Evolutionary conservation across 2,113 vertebrate genomes (phyloP).

Genomic region (Nothoprocta pentlandii): DNA sequence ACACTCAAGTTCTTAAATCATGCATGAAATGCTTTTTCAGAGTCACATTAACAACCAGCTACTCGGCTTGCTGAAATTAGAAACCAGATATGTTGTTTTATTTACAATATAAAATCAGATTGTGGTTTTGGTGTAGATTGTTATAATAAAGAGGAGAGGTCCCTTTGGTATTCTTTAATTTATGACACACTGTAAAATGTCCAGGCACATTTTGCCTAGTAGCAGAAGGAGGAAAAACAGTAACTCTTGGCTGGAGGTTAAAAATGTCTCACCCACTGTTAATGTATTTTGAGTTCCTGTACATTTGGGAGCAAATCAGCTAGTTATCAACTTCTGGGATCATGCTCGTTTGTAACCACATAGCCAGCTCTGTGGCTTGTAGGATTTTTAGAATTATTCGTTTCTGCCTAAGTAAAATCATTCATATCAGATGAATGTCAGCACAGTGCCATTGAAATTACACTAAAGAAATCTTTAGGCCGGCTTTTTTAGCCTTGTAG

Average conservation of each 20-base stretch:
- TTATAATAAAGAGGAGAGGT: conserved; percentile 40
- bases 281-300: conserved; percentile 25
- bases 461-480: conserved; percentile 11
- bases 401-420: conserved; percentile 38
- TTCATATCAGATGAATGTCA: conserved; percentile 35
- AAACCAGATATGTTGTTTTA: conserved; percentile 57
- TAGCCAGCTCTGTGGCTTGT: conserved; percentile 8
- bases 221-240: conserved; percentile 42
- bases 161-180: conserved; percentile 58
- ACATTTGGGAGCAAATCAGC: conserved; percentile 35
- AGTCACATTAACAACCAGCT: conserved; percentile 35
- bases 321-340: conserved; percentile 48
- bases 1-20: conserved; percentile 1
- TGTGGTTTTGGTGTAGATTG: conserved; percentile 48
- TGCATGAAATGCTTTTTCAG: conserved; percentile 32
- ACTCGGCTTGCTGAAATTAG: conserved; percentile 30
- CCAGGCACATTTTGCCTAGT: conserved; percentile 39
- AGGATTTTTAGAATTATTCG: background rate
- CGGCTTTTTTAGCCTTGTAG: conserved; percentile 7
- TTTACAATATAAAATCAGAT: conserved; percentile 58
- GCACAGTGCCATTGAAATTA: conserved; percentile 17
- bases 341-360: conserved; percentile 27
- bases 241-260: conserved; percentile 49
- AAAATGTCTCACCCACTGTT: conserved; percentile 12
- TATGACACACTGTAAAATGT: conserved; percentile 39